Conservation (phyloP, 2,113 vertebrate species). For the Phodopus roborovskii region DNA sequence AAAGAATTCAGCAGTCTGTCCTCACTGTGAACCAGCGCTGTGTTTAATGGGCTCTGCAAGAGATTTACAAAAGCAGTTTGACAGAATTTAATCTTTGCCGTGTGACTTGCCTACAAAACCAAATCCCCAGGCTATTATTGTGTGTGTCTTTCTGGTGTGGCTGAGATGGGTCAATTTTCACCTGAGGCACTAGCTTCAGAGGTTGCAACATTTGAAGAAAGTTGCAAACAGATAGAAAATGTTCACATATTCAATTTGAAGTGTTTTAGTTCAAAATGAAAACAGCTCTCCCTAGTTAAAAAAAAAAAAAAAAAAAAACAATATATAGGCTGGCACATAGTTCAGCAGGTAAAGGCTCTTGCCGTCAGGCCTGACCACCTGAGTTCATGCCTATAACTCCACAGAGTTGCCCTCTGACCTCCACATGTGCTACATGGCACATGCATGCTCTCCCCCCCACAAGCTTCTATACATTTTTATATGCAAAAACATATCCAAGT, state of each 20-base stretch:
- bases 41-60: neutral
- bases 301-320: constrained; percentile 51
- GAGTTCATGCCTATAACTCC: neutral
- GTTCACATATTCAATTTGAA: neutral
- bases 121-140: neutral
- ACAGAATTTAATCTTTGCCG: constrained; percentile 35
- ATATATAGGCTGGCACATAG: neutral
- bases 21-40: neutral
- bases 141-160: neutral
- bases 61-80: constrained; percentile 48
- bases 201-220: neutral
- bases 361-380: neutral
- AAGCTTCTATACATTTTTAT: neutral
- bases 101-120: neutral
- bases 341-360: neutral
- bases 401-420: neutral
- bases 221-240: neutral
- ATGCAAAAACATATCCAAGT: neutral
- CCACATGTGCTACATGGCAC: neutral
- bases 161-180: neutral
- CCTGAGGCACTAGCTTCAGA: neutral
- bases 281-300: constrained; percentile 40
- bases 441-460: neutral
- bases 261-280: constrained; percentile 13
- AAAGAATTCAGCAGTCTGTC: neutral